These are phyloP conservation scores for Albula glossodonta DNA, from an alignment of 2,113 vertebrate genomes.

Conservation along the genomic window DNA sequence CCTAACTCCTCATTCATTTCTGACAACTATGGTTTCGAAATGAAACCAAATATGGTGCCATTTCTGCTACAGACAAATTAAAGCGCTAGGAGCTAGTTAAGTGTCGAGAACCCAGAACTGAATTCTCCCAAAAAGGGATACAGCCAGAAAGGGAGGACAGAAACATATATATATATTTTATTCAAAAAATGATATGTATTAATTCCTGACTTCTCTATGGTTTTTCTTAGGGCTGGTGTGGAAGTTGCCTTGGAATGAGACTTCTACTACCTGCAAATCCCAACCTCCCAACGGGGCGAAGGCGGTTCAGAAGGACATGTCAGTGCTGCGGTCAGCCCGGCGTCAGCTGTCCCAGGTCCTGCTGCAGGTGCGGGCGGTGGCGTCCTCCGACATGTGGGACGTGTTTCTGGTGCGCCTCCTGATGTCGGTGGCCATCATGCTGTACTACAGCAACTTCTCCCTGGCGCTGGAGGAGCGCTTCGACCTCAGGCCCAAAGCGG, in stretches of 20 bases:
- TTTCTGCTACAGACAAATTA: too few species aligned
- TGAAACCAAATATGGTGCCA: too few species aligned
- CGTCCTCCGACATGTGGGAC: constrained; percentile 85
- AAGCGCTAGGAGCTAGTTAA: too few species aligned
- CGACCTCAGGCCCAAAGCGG: constrained; percentile 76
- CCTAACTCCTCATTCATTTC: too few species aligned
- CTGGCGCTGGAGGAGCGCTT: constrained; percentile 93
- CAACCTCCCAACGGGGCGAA: constrained; percentile 8
- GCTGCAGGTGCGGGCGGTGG: constrained; percentile 72
- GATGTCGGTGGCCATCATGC: constrained; percentile 86
- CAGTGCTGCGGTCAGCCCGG: constrained; percentile 58
- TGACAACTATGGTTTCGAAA: too few species aligned
- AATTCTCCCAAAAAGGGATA: too few species aligned
- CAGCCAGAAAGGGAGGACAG: neutral
- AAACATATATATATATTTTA: neutral
- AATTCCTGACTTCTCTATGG: too few species aligned
- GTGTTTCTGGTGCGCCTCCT: constrained; percentile 85
- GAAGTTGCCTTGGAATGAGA: constrained; percentile 80
- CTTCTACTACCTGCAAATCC: constrained; percentile 26
- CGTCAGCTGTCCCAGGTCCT: constrained; percentile 65
- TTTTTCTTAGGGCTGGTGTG: constrained; percentile 80
- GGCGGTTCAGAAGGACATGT: constrained; percentile 36
- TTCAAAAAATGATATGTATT: too few species aligned
- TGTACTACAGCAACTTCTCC: constrained; percentile 92
- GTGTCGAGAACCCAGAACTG: too few species aligned